Percentiles rank a stretch among this genome's conserved stretches.
These are phyloP conservation scores for Emys orbicularis DNA, from an alignment of 2,797 vertebrate species.

Conservation along the genomic window DNA sequence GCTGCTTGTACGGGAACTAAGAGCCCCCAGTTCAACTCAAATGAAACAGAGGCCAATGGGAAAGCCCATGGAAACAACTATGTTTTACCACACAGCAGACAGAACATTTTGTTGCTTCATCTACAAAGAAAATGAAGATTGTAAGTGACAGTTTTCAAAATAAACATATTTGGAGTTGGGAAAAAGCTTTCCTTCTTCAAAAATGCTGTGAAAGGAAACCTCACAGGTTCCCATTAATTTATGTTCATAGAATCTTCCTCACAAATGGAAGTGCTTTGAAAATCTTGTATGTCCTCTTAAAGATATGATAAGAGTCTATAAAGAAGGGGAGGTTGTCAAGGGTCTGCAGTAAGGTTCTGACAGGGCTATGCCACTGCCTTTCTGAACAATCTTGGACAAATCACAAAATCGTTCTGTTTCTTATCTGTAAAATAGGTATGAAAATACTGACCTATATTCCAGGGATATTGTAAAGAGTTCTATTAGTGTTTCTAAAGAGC, in stretches of 20 bases:
- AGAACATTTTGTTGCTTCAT: constrained; percentile 60
- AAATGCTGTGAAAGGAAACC: not conserved
- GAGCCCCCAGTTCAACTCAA: constrained; percentile 31
- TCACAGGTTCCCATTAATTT: not conserved
- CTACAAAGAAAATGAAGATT: constrained; percentile 63
- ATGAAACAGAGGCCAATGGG: constrained; percentile 31
- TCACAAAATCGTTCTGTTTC: not conserved
- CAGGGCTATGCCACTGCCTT: not conserved
- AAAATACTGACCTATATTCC: not conserved
- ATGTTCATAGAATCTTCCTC: not conserved
- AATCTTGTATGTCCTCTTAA: not conserved
- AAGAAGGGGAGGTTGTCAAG: not conserved
- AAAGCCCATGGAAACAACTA: constrained; percentile 49
- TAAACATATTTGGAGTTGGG: constrained; percentile 29
- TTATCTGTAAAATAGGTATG: not conserved
- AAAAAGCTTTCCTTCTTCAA: not conserved
- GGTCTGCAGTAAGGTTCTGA: fast-evolving
- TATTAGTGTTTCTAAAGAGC: not conserved
- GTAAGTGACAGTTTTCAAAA: constrained; percentile 61
- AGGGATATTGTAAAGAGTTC: not conserved
- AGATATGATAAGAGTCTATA: not conserved
- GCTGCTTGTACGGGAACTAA: constrained; percentile 2
- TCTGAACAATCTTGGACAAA: not conserved
- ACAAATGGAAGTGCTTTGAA: not conserved
- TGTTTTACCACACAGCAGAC: constrained; percentile 45